Evolutionary conservation across 2,888 invertebrate genomes (phyloP).

Genomic region (Arctia plantaginis): DNA sequence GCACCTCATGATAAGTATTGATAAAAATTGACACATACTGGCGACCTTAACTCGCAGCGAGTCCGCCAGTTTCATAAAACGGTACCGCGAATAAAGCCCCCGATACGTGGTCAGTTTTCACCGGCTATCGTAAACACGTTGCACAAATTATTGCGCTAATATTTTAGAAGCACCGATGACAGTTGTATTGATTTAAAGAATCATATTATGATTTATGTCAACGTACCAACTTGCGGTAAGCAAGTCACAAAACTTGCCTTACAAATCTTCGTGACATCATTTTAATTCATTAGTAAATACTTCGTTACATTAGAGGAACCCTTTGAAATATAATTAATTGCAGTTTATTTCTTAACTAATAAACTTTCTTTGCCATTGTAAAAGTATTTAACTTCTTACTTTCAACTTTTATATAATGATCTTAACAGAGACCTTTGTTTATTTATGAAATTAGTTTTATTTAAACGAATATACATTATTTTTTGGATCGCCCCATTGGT

Average conservation of each 20-base stretch:
- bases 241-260: not conserved
- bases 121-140: slow-evolving; percentile 30
- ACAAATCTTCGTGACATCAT: slow-evolving; percentile 29
- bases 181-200: slow-evolving; percentile 20
- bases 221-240: slow-evolving; percentile 22
- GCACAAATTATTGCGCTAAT: slow-evolving; percentile 14
- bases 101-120: slow-evolving; percentile 51
- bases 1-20: too few species aligned
- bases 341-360: slow-evolving; percentile 16
- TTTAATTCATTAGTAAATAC: slow-evolving; percentile 20
- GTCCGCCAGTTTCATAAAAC: slow-evolving; percentile 76
- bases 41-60: slow-evolving; percentile 80
- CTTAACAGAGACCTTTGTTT: too few species aligned
- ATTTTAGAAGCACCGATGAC: slow-evolving; percentile 22
- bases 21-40: slow-evolving; percentile 85
- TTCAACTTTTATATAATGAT: too few species aligned
- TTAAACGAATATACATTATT: too few species aligned
- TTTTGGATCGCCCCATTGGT: too few species aligned
- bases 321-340: slow-evolving; percentile 22
- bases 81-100: slow-evolving; percentile 63
- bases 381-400: too few species aligned
- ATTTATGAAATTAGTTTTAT: too few species aligned
- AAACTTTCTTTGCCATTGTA: too few species aligned
- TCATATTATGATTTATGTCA: slow-evolving; percentile 20
- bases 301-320: slow-evolving; percentile 32